A percentile compares a stretch with the other conserved stretches of the same genome.
Evolutionary conservation across 2,888 invertebrate species (phyloP).

Genomic region (Pyralis farinalis): DNA sequence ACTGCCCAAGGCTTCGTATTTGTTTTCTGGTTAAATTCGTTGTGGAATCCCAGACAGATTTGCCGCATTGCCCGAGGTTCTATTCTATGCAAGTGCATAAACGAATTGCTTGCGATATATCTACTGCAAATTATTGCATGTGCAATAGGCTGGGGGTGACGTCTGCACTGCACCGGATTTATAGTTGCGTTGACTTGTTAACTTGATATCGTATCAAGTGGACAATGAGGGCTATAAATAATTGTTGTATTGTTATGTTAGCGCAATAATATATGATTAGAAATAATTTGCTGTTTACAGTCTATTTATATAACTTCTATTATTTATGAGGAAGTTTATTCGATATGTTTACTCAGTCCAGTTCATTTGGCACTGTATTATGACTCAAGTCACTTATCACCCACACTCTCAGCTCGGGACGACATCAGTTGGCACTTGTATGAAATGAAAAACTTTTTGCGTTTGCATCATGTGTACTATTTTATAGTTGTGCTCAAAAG

Average conservation of each 20-base stretch:
- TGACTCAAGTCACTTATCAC: too few species aligned
- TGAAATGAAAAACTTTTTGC: too few species aligned
- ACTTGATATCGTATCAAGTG: slow-evolving; percentile 49
- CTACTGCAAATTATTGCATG: slow-evolving; percentile 41
- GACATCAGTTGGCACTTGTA: too few species aligned
- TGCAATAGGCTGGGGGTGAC: slow-evolving; percentile 54
- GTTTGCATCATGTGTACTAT: too few species aligned
- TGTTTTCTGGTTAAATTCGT: slow-evolving; percentile 23
- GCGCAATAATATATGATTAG: neutral
- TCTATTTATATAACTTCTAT: neutral
- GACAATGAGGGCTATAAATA: slow-evolving; percentile 26
- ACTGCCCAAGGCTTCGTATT: slow-evolving; percentile 9
- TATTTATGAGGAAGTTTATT: neutral
- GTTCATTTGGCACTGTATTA: too few species aligned
- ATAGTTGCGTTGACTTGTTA: slow-evolving; percentile 63
- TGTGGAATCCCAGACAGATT: slow-evolving; percentile 22
- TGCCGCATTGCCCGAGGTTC: slow-evolving; percentile 15
- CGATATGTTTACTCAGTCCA: neutral
- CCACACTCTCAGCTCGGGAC: too few species aligned
- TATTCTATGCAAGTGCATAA: slow-evolving; percentile 15
- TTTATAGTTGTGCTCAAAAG: too few species aligned
- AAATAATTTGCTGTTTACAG: neutral
- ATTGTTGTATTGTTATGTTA: slow-evolving; percentile 4
- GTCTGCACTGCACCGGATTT: slow-evolving; percentile 55
- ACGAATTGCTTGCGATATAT: slow-evolving; percentile 40